Conservation (phyloP, 2,113 vertebrate species). For the Vidua macroura region DNA sequence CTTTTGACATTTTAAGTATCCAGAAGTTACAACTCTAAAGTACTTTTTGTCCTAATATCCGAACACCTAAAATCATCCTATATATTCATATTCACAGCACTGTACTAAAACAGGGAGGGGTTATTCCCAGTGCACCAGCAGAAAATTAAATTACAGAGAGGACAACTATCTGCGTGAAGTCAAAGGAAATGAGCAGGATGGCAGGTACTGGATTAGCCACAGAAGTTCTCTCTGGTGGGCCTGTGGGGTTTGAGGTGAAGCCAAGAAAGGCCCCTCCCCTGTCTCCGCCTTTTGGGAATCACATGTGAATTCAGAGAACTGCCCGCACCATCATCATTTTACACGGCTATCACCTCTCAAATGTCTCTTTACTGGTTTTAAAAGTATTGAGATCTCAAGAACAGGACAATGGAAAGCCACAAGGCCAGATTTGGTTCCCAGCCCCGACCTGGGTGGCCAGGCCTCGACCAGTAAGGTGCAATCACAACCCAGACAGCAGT, state of each 20-base stretch:
- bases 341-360: background rate
- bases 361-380: background rate
- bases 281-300: background rate
- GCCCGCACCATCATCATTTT: background rate
- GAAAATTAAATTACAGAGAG: background rate
- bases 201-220: background rate
- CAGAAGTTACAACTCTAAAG: background rate
- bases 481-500: background rate
- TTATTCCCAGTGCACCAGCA: background rate
- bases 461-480: background rate
- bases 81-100: background rate
- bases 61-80: background rate
- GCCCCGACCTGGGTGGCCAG: background rate
- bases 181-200: background rate
- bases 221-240: background rate
- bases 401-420: background rate
- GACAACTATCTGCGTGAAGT: background rate
- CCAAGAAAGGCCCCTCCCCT: background rate
- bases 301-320: background rate
- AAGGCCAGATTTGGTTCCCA: background rate
- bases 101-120: background rate
- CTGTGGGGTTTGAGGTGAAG: background rate
- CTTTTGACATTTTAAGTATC: background rate
- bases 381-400: background rate
- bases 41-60: background rate